phyloP scores from a whole-genome alignment of 2,797 vertebrate species.

The Staurois parvus region DNA sequence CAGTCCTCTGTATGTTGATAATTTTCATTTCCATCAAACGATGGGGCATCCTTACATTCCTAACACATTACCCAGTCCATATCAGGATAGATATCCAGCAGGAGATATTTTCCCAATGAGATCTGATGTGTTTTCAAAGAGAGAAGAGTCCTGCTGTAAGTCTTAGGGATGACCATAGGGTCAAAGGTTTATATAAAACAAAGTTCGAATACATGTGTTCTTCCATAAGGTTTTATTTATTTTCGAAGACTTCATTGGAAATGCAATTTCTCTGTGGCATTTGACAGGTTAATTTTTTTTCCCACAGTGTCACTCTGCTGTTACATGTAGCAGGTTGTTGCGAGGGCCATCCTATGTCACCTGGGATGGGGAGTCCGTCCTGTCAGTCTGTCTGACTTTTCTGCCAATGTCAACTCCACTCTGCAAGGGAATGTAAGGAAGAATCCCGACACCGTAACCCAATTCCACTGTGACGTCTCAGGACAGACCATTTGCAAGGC shows the following conservation, averaged over 20 bases:
- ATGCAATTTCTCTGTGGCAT: neutral
- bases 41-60: no score
- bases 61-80: no score
- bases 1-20: no score
- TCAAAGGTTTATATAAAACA: no score
- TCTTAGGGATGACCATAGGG: no score
- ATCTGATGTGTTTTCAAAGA: no score
- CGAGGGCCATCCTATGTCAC: slow-evolving; percentile 18
- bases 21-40: no score
- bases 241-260: no score
- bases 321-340: slow-evolving; percentile 45
- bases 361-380: neutral
- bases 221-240: neutral
- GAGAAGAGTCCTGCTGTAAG: no score
- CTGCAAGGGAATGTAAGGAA: neutral
- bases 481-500: neutral
- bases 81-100: no score
- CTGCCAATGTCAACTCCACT: slow-evolving; percentile 41
- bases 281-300: slow-evolving; percentile 16
- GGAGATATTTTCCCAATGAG: no score
- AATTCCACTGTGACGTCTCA: slow-evolving; percentile 3
- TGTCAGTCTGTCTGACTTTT: slow-evolving; percentile 27
- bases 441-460: slow-evolving; percentile 17
- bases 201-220: neutral
- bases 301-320: slow-evolving; percentile 14